Percentiles rank a stretch among this genome's conserved stretches.
Conservation (phyloP, 2,888 invertebrate genomes). For the Azorinus chamasolen region DNA sequence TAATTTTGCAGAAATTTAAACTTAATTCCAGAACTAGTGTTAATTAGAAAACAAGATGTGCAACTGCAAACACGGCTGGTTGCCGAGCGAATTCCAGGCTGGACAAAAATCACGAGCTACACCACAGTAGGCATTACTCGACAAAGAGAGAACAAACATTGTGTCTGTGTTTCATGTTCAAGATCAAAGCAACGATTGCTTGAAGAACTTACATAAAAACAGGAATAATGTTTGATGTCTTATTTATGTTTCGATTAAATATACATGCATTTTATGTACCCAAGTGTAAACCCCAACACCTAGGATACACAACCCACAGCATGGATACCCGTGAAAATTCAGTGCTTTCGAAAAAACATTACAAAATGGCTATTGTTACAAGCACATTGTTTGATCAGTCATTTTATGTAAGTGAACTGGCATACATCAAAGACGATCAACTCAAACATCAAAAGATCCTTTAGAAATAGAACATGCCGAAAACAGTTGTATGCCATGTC, state of each 20-base stretch:
- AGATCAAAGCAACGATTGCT: constrained; percentile 57
- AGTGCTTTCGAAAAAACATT: constrained; percentile 37
- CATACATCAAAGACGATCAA: constrained; percentile 53
- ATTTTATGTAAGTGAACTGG: constrained; percentile 64
- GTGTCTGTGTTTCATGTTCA: constrained; percentile 57
- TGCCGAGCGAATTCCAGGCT: constrained; percentile 15
- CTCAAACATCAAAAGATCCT: constrained; percentile 63
- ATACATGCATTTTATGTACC: constrained; percentile 61
- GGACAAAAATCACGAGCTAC: constrained; percentile 41
- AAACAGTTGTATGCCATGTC: constrained; percentile 49
- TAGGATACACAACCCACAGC: constrained; percentile 23
- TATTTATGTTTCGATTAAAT: constrained; percentile 69
- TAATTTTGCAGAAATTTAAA: constrained; percentile 36
- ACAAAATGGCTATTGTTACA: constrained; percentile 65
- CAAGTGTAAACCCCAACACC: constrained; percentile 36
- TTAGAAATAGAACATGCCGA: constrained; percentile 59
- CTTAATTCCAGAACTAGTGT: constrained; percentile 36
- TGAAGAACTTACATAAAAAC: constrained; percentile 68
- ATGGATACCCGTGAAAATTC: constrained; percentile 26
- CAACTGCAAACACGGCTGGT: constrained; percentile 12
- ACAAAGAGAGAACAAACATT: constrained; percentile 62
- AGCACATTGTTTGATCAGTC: constrained; percentile 63
- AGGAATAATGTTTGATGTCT: constrained; percentile 63
- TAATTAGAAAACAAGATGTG: constrained; percentile 42
- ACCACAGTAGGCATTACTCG: constrained; percentile 49